phyloP scores from a whole-genome alignment of 1,140 invertebrate species.

The Camponotus floridanus region DNA sequence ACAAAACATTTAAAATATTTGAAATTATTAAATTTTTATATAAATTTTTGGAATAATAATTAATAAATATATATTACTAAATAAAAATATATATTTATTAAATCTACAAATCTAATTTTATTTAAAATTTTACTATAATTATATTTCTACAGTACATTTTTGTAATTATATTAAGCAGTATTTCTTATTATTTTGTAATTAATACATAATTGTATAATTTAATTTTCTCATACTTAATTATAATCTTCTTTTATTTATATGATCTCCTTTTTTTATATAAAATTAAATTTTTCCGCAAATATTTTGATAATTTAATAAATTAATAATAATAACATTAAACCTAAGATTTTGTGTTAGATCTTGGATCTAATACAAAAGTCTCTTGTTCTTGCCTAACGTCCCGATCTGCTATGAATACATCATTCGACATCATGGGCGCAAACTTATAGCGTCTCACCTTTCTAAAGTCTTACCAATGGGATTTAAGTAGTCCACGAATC shows the following conservation, averaged over 20 bases:
- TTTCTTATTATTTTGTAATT: not conserved
- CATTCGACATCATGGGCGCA: constrained; percentile 38
- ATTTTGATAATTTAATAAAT: not conserved
- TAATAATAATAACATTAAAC: constrained; percentile 11
- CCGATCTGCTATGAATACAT: constrained; percentile 50
- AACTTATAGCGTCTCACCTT: constrained; percentile 79
- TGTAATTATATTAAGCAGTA: not conserved
- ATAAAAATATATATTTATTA: not conserved
- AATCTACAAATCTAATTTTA: not conserved
- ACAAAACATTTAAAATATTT: not conserved
- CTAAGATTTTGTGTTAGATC: not conserved
- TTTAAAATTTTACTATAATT: not conserved
- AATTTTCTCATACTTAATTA: not conserved
- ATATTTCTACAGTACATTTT: not conserved
- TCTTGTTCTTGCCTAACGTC: constrained; percentile 17
- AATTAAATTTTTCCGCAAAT: not conserved
- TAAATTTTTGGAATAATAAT: too few species aligned
- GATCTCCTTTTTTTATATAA: not conserved
- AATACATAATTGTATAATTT: not conserved
- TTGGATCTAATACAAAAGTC: not conserved
- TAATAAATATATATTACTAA: not conserved
- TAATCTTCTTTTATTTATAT: not conserved
- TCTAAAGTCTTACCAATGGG: constrained; percentile 75
- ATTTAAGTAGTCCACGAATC: constrained; percentile 75
- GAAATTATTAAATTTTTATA: not conserved